Percentiles rank a stretch among this genome's conserved stretches.
Conservation (phyloP, 1,140 invertebrate genomes). For the Drosophila ficusphila region DNA sequence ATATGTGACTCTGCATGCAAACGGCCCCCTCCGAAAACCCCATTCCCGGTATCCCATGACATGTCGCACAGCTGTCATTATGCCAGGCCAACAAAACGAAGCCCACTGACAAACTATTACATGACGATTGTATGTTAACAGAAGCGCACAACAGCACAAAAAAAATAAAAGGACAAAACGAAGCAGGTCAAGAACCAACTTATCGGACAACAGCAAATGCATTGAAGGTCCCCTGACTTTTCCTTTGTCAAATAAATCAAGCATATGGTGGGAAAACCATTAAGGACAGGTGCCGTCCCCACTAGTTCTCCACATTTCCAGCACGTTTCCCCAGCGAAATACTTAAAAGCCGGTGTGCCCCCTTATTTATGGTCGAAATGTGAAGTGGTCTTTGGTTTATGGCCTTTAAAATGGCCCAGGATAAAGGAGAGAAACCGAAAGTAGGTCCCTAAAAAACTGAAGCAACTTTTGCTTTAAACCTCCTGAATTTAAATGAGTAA, state of each 20-base stretch:
- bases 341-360: conserved; percentile 51
- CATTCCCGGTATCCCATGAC: conserved; percentile 46
- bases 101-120: conserved; percentile 59
- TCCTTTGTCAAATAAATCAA: conserved; percentile 57
- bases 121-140: conserved; percentile 57
- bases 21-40: neutral
- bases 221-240: conserved; percentile 1
- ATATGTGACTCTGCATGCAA: conserved; percentile 55
- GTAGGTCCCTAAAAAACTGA: neutral
- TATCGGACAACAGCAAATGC: conserved; percentile 1
- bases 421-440: neutral
- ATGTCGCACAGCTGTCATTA: conserved; percentile 73
- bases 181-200: neutral
- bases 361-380: conserved; percentile 65
- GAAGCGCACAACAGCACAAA: too few species aligned
- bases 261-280: conserved; percentile 44
- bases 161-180: too few species aligned
- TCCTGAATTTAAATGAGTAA: neutral
- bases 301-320: conserved; percentile 37
- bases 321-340: conserved; percentile 49
- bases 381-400: conserved; percentile 51
- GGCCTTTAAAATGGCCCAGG: conserved; percentile 19
- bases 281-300: conserved; percentile 51
- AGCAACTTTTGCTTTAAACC: too few species aligned
- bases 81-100: conserved; percentile 49